Evolutionary conservation across 2,888 invertebrate genomes (phyloP).

Genomic region (Osmoderma eremita): DNA sequence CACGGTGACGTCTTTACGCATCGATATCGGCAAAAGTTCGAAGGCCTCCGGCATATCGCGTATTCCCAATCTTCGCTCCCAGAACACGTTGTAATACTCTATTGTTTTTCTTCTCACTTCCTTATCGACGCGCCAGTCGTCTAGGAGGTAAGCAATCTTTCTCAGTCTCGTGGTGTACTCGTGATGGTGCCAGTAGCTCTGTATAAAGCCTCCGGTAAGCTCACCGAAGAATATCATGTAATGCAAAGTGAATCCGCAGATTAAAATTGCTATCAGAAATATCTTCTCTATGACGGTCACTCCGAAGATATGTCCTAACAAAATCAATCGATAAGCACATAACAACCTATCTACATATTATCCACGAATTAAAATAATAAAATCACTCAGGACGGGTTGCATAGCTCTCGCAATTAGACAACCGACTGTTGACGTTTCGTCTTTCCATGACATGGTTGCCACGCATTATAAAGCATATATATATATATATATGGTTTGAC

Average conservation of each 20-base stretch:
- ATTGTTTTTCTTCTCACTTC: constrained; percentile 41
- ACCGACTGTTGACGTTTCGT: too few species aligned
- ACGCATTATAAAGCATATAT: too few species aligned
- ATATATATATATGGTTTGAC: too few species aligned
- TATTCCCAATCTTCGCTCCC: constrained; percentile 67
- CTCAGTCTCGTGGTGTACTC: constrained; percentile 40
- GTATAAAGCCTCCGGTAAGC: constrained; percentile 40
- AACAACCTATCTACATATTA: too few species aligned
- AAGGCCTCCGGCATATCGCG: constrained; percentile 63
- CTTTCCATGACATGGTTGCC: too few species aligned
- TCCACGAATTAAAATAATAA: too few species aligned
- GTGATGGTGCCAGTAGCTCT: constrained; percentile 40
- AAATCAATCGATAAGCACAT: background rate
- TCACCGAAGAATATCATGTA: constrained; percentile 45
- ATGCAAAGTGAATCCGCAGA: constrained; percentile 42
- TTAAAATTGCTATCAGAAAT: constrained; percentile 31
- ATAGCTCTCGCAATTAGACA: too few species aligned
- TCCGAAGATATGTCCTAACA: constrained; percentile 3
- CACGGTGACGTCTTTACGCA: constrained; percentile 67
- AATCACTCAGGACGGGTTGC: too few species aligned
- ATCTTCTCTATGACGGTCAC: constrained; percentile 36
- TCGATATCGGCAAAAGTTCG: constrained; percentile 63
- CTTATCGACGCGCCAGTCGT: constrained; percentile 42
- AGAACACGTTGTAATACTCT: constrained; percentile 65
- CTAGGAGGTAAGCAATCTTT: constrained; percentile 40